Conservation (phyloP, 2,888 invertebrate species). For the Pollenia amentaria region DNA sequence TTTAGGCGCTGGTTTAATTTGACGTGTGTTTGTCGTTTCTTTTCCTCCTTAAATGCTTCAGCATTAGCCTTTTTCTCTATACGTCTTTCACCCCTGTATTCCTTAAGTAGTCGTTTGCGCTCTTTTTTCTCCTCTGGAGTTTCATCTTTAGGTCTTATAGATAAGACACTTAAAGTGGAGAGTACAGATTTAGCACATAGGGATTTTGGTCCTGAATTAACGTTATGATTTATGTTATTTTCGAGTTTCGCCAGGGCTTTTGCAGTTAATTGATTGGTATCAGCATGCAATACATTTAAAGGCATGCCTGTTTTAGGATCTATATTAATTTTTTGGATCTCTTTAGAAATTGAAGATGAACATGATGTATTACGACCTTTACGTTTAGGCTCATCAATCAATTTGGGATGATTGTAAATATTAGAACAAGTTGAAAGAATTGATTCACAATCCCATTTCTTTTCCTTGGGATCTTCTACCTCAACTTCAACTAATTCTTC, state of each 20-base stretch:
- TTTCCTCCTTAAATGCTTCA: slow-evolving; percentile 93
- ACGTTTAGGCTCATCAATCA: slow-evolving; percentile 90
- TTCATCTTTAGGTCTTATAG: slow-evolving; percentile 91
- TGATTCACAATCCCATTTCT: slow-evolving; percentile 96
- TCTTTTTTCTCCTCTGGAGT: slow-evolving; percentile 90
- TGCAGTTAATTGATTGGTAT: slow-evolving; percentile 88
- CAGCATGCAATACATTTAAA: slow-evolving; percentile 86
- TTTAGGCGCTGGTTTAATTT: slow-evolving; percentile 90
- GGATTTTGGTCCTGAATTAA: slow-evolving; percentile 85
- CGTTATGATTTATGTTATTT: slow-evolving; percentile 80
- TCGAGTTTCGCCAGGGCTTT: slow-evolving; percentile 89
- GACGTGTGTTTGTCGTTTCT: slow-evolving; percentile 92
- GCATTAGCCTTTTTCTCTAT: slow-evolving; percentile 92
- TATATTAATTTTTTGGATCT: slow-evolving; percentile 88
- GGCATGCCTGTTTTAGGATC: slow-evolving; percentile 91
- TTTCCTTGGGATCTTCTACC: slow-evolving; percentile 87
- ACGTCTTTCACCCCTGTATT: slow-evolving; percentile 91
- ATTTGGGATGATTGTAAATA: slow-evolving; percentile 95
- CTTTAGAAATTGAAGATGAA: slow-evolving; percentile 54
- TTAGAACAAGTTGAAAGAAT: slow-evolving; percentile 96
- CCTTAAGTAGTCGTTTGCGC: slow-evolving; percentile 91
- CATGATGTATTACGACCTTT: slow-evolving; percentile 80
- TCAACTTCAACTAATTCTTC: slow-evolving; percentile 87
- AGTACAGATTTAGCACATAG: slow-evolving; percentile 87
- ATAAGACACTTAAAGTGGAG: slow-evolving; percentile 89